A percentile compares a stretch with the other conserved stretches of the same genome.
These are phyloP conservation scores for Rhinopomastus cyanomelas DNA, from an alignment of 2,113 vertebrate species.

Conservation along the genomic window DNA sequence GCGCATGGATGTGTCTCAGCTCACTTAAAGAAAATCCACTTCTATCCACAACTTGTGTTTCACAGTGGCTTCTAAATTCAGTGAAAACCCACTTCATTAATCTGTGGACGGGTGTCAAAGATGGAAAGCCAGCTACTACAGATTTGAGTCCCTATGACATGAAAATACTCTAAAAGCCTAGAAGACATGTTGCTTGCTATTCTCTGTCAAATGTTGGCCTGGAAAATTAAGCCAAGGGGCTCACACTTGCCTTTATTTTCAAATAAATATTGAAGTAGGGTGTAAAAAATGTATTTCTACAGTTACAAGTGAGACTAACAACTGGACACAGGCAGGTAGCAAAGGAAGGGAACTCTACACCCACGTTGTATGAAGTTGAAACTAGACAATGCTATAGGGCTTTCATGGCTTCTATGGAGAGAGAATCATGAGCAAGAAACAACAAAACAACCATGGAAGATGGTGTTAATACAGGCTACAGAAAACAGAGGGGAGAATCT, in stretches of 20 bases:
- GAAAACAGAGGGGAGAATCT: not conserved
- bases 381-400: accelerated
- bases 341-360: not conserved
- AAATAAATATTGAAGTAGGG: not conserved
- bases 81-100: not conserved
- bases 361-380: not conserved
- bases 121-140: not conserved
- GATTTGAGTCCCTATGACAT: not conserved
- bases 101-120: not conserved
- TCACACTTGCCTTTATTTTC: not conserved
- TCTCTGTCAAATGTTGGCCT: not conserved
- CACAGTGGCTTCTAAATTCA: not conserved
- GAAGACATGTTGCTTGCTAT: not conserved
- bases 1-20: accelerated
- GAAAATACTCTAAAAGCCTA: not conserved
- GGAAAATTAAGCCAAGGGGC: accelerated
- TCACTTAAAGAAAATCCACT: not conserved
- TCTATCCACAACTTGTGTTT: not conserved
- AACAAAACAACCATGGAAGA: not conserved
- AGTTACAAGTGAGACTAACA: not conserved
- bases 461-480: not conserved
- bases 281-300: not conserved
- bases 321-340: not conserved
- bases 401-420: not conserved
- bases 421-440: not conserved